Evolutionary conservation across 2,797 vertebrate species (phyloP).

Genomic region (Hydrocynus forskahlii): DNA sequence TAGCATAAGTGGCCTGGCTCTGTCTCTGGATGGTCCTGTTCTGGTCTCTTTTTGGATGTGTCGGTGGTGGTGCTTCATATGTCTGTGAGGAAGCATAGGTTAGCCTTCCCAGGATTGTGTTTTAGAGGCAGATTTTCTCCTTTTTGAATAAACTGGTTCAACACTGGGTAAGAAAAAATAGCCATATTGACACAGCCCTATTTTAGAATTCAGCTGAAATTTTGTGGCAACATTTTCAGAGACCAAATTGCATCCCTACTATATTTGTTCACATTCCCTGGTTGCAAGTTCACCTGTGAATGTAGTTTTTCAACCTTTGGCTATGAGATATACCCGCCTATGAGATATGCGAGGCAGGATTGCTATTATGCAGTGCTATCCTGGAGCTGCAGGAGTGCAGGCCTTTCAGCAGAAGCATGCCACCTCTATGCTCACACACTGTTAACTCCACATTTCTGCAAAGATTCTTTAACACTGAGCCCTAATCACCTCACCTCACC

Average conservation of each 20-base stretch:
- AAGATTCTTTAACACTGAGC: neutral
- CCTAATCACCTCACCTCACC: neutral
- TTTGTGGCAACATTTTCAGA: neutral
- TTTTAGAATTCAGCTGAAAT: too few species aligned
- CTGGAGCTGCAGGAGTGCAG: neutral
- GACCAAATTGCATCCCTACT: neutral
- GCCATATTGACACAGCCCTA: too few species aligned
- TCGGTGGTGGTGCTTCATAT: too few species aligned
- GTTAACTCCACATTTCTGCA: neutral
- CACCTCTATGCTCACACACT: neutral
- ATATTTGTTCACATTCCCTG: neutral
- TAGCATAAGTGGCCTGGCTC: too few species aligned
- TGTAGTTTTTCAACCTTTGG: neutral
- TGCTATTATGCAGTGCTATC: neutral
- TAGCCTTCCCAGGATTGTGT: too few species aligned
- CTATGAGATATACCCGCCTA: neutral
- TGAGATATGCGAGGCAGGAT: neutral
- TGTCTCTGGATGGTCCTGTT: too few species aligned
- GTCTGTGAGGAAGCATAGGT: too few species aligned
- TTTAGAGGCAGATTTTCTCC: too few species aligned
- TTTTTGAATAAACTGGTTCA: too few species aligned
- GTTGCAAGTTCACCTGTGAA: neutral
- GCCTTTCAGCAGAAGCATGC: neutral
- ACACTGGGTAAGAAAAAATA: too few species aligned
- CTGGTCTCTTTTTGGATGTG: too few species aligned